Evolutionary conservation across 2,113 vertebrate species (phyloP).

Genomic region (Xiphorhynchus elegans): DNA sequence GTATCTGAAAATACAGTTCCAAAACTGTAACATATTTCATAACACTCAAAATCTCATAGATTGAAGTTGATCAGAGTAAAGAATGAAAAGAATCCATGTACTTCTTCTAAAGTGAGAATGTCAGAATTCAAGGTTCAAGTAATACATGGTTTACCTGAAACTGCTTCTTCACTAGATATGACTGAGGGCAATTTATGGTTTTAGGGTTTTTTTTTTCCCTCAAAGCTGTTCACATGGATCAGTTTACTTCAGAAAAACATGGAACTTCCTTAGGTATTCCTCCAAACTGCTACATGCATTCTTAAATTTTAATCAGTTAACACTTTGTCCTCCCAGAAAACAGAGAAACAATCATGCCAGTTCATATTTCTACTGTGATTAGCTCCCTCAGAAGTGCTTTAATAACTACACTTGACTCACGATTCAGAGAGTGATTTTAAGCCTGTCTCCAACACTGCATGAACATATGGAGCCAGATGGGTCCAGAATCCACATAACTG

Average conservation of each 20-base stretch:
- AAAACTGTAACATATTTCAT: neutral
- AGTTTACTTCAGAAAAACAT: neutral
- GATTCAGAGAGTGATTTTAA: neutral
- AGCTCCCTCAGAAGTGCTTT: neutral
- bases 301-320: neutral
- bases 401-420: neutral
- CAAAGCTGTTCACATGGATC: neutral
- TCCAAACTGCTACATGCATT: neutral
- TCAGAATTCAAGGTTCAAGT: neutral
- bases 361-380: neutral
- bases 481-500: neutral
- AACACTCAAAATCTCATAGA: neutral
- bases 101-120: neutral
- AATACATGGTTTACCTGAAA: neutral
- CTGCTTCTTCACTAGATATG: neutral
- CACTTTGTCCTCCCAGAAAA: neutral
- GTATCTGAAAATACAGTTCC: neutral
- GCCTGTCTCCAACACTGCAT: neutral
- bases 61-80: neutral
- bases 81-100: neutral
- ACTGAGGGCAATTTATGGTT: neutral
- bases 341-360: neutral
- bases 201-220: neutral
- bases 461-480: neutral
- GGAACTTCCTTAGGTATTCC: neutral